A percentile compares a stretch with the other conserved stretches of the same genome.
Conservation (phyloP, 2,797 vertebrate species). For the Esox masquinongy region DNA sequence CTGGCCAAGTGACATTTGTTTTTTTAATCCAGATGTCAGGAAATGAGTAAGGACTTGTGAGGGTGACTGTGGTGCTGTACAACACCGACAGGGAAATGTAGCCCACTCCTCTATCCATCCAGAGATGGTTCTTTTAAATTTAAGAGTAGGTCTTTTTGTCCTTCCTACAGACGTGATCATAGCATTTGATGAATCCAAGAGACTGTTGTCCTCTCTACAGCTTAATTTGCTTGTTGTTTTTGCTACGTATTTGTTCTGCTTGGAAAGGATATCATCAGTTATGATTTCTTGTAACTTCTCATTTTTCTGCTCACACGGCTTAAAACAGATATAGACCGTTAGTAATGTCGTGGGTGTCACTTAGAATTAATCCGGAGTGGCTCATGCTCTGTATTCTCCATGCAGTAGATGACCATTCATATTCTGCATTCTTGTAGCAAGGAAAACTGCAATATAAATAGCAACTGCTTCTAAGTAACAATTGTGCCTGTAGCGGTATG, state of each 20-base stretch:
- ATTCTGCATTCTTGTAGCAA: background rate
- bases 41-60: conserved; percentile 18
- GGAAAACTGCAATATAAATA: background rate
- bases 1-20: background rate
- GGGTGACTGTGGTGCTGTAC: background rate
- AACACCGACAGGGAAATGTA: background rate
- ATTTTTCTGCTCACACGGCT: background rate
- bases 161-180: background rate
- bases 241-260: background rate
- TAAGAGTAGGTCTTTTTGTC: background rate
- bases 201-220: background rate
- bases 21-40: conserved; percentile 9
- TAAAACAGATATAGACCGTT: background rate
- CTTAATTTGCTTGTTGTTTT: background rate
- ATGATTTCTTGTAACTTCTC: background rate
- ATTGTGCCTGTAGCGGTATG: background rate
- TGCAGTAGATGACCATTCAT: background rate
- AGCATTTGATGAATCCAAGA: background rate
- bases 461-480: background rate
- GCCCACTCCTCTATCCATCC: background rate
- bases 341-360: background rate
- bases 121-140: background rate
- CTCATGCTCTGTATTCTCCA: background rate
- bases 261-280: background rate
- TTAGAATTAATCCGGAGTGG: background rate